Evolutionary conservation across 1,140 invertebrate genomes (phyloP).

Genomic region (Eulimnadia texana): DNA sequence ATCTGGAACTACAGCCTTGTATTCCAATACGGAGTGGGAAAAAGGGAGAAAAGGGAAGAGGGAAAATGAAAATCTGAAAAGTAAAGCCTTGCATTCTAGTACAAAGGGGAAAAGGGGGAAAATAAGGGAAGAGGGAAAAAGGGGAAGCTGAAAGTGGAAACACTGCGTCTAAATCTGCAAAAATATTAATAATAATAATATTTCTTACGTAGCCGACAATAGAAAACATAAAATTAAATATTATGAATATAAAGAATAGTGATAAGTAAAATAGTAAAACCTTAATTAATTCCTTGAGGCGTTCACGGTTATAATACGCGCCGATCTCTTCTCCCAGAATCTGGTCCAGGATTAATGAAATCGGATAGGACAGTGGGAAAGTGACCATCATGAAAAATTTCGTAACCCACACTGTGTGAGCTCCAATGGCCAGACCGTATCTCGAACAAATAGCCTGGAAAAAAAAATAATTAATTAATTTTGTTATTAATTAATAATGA

Average conservation of each 20-base stretch:
- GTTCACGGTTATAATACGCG: conserved; percentile 44
- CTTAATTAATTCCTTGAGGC: conserved; percentile 42
- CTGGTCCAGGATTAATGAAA: conserved; percentile 39
- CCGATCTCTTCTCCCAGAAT: conserved; percentile 46
- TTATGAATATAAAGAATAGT: too few species aligned
- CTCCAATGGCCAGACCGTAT: conserved; percentile 48
- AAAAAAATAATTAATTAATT: neutral
- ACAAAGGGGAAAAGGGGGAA: too few species aligned
- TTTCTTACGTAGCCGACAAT: too few species aligned
- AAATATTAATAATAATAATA: too few species aligned
- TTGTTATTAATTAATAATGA: neutral
- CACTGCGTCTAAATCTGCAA: too few species aligned
- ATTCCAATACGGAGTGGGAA: neutral
- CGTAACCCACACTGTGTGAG: conserved; percentile 44
- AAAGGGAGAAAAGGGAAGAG: neutral
- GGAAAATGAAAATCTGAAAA: neutral
- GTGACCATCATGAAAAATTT: conserved; percentile 49
- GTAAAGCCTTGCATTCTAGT: too few species aligned
- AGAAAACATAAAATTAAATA: too few species aligned
- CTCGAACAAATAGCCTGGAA: conserved; percentile 41
- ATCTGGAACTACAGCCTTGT: neutral
- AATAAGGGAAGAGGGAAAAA: too few species aligned
- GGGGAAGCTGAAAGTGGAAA: too few species aligned
- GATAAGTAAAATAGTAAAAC: too few species aligned
- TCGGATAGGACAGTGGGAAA: conserved; percentile 45